phyloP scores from a whole-genome alignment of 2,797 vertebrate species.

The Enteromius anoplus region DNA sequence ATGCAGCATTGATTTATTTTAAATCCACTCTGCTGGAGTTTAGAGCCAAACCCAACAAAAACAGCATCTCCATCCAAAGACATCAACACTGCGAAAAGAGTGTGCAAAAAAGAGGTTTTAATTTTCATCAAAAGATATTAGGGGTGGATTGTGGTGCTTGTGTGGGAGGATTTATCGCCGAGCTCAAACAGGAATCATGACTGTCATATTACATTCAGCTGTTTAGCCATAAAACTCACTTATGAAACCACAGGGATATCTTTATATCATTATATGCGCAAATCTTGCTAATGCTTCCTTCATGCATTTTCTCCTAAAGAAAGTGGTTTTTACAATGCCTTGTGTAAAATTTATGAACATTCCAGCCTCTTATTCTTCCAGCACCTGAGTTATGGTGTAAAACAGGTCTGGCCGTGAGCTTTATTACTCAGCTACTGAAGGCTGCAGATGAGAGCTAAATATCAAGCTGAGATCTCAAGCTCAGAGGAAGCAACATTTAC shows the following conservation, averaged over 20 bases:
- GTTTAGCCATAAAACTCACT: constrained; percentile 36
- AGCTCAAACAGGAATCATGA: constrained; percentile 40
- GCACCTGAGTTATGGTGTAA: constrained; percentile 44
- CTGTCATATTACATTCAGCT: constrained; percentile 20
- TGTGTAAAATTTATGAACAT: constrained; percentile 49
- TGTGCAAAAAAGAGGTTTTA: neutral
- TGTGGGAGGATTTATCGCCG: constrained; percentile 39
- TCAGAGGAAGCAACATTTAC: constrained; percentile 54
- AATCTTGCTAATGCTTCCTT: constrained; percentile 20
- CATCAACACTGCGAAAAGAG: neutral
- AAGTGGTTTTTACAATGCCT: constrained; percentile 26
- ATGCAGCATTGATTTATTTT: constrained; percentile 34
- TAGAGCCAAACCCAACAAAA: constrained; percentile 1
- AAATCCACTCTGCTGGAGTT: constrained; percentile 27
- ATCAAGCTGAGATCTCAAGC: constrained; percentile 52
- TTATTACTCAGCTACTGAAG: constrained; percentile 51
- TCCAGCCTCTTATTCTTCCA: constrained; percentile 37
- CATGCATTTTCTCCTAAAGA: neutral
- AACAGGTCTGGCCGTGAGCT: constrained; percentile 47
- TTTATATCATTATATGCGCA: constrained; percentile 3
- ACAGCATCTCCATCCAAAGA: neutral
- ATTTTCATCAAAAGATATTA: constrained; percentile 29
- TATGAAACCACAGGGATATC: constrained; percentile 15
- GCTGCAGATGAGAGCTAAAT: constrained; percentile 56
- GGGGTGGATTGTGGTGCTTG: constrained; percentile 20